These are phyloP conservation scores for Anguilla rostrata DNA, from an alignment of 2,113 vertebrate species.

Conservation along the genomic window DNA sequence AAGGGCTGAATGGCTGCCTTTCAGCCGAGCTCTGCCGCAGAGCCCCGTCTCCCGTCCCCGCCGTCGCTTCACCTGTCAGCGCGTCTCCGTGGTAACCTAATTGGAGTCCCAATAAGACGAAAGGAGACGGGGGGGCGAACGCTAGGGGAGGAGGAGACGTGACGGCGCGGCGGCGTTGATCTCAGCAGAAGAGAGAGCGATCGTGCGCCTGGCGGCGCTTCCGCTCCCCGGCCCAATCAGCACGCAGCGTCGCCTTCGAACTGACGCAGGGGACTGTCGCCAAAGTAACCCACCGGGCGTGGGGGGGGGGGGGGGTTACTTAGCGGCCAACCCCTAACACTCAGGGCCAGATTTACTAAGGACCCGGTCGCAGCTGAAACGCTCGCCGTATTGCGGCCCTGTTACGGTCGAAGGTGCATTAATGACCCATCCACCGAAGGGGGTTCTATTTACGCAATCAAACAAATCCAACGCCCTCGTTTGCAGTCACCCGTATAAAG, in stretches of 20 bases:
- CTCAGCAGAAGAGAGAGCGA: background rate
- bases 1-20: background rate
- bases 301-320: background rate
- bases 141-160: background rate
- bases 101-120: conserved; percentile 37
- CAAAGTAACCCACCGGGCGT: background rate
- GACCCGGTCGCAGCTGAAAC: too few relatives aligned
- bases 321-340: background rate
- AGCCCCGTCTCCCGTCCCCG: conserved; percentile 15
- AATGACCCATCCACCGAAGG: too few relatives aligned
- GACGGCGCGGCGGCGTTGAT: background rate
- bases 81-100: conserved; percentile 45
- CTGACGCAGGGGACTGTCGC: background rate
- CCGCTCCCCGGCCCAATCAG: background rate
- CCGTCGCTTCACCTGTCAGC: conserved; percentile 44
- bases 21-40: background rate
- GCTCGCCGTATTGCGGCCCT: too few relatives aligned
- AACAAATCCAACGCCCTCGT: too few relatives aligned
- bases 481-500: too few relatives aligned
- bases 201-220: background rate
- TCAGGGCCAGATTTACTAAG: too few relatives aligned
- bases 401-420: too few relatives aligned
- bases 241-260: background rate
- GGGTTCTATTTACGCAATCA: too few relatives aligned
- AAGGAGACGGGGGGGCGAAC: conserved; percentile 28